phyloP scores from a whole-genome alignment of 2,113 vertebrate species.

The Halcyon malimbica region DNA sequence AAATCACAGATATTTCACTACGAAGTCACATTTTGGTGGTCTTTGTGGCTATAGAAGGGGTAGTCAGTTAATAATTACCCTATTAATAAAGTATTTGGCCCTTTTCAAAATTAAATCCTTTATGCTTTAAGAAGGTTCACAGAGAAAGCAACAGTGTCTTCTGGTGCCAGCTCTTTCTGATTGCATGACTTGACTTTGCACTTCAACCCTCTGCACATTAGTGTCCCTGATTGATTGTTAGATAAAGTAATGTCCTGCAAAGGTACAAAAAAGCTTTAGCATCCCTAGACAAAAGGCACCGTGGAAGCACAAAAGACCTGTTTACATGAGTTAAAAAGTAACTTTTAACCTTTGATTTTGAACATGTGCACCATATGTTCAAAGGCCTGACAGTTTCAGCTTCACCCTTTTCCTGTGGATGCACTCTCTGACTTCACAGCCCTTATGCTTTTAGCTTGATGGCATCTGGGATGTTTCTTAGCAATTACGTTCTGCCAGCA shows the following conservation, averaged over 20 bases:
- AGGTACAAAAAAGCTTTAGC: not conserved
- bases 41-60: not conserved
- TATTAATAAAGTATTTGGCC: not conserved
- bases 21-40: not conserved
- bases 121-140: not conserved
- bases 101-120: not conserved
- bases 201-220: not conserved
- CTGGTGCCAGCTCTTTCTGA: not conserved
- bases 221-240: not conserved
- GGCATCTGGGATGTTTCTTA: constrained; percentile 48
- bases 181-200: not conserved
- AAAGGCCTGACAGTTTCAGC: constrained; percentile 14
- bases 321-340: constrained; percentile 66
- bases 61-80: not conserved
- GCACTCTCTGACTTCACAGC: constrained; percentile 47
- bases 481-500: constrained; percentile 42
- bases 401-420: constrained; percentile 30
- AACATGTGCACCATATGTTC: constrained; percentile 60
- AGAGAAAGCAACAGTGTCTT: not conserved
- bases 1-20: not conserved
- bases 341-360: constrained; percentile 66
- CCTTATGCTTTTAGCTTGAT: constrained; percentile 50
- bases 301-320: constrained; percentile 30
- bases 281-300: constrained; percentile 42
- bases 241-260: constrained; percentile 35